phyloP scores from a whole-genome alignment of 1,140 invertebrate species.

The Sminthurides bifidus region DNA sequence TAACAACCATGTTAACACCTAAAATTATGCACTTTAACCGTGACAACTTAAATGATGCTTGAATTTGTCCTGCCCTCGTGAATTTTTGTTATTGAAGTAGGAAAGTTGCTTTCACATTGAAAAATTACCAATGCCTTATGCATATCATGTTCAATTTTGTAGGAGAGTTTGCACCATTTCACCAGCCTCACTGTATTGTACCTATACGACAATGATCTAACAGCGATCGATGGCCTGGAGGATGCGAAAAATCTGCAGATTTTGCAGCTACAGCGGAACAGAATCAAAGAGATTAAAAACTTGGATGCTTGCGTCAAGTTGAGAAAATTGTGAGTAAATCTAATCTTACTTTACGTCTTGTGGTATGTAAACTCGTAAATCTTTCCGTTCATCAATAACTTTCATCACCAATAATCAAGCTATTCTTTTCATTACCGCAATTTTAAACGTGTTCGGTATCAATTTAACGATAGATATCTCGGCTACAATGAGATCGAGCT shows the following conservation, averaged over 20 bases:
- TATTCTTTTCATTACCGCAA: not conserved
- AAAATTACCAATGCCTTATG: too few relatives aligned
- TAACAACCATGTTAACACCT: too few relatives aligned
- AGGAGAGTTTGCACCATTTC: conserved; percentile 44
- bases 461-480: conserved; percentile 40
- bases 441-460: too few relatives aligned
- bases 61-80: conserved; percentile 39
- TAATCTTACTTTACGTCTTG: not conserved
- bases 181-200: conserved; percentile 51
- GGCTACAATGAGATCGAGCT: conserved; percentile 53
- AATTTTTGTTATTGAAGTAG: too few relatives aligned
- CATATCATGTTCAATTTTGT: conserved; percentile 6
- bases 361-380: not conserved
- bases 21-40: too few relatives aligned
- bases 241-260: conserved; percentile 46
- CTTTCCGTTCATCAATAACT: not conserved
- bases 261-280: conserved; percentile 55
- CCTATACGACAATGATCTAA: conserved; percentile 53
- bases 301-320: conserved; percentile 45
- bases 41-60: conserved; percentile 41
- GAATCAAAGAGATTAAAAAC: conserved; percentile 50
- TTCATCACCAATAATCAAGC: not conserved
- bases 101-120: too few relatives aligned
- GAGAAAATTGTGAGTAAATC: conserved; percentile 42
- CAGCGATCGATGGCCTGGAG: conserved; percentile 46